A percentile compares a stretch with the other conserved stretches of the same genome.
Evolutionary conservation across 2,797 vertebrate species (phyloP).

Genomic region (Clarias pachynema): DNA sequence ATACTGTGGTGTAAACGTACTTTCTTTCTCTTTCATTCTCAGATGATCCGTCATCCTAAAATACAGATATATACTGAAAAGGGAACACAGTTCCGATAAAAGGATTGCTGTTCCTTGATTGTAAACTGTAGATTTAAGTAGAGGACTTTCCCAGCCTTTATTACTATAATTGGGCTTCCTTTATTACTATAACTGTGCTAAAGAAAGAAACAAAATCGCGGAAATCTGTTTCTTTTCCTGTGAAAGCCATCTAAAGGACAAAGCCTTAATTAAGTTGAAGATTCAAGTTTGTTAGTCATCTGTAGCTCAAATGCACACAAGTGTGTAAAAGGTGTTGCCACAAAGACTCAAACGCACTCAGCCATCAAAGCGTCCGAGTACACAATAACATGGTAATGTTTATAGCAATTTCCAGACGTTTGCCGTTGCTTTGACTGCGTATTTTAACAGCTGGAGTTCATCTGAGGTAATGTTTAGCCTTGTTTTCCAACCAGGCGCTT

Average conservation of each 20-base stretch:
- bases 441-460: slow-evolving; percentile 31
- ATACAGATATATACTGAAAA: background rate
- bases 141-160: background rate
- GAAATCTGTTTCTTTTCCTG: background rate
- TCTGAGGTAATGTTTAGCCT: slow-evolving; percentile 14
- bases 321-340: slow-evolving; percentile 28
- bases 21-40: background rate
- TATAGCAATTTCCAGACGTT: slow-evolving; percentile 32
- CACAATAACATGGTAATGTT: slow-evolving; percentile 33
- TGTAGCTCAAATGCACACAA: slow-evolving; percentile 8
- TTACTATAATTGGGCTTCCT: background rate
- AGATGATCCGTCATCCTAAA: background rate
- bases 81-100: slow-evolving; percentile 5
- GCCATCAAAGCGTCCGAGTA: slow-evolving; percentile 32
- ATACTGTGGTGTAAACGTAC: background rate
- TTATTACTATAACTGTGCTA: slow-evolving; percentile 11
- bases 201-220: slow-evolving; percentile 5
- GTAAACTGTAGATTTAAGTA: background rate
- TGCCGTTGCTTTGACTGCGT: slow-evolving; percentile 36
- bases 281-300: slow-evolving; percentile 21
- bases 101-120: background rate
- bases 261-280: slow-evolving; percentile 29
- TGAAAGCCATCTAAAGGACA: background rate
- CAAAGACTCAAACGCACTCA: slow-evolving; percentile 12
- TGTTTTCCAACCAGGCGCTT: slow-evolving; percentile 72